Percentiles rank a stretch among this genome's conserved stretches.
phyloP scores from a whole-genome alignment of 2,888 invertebrate species.

The Mythimna loreyi region DNA sequence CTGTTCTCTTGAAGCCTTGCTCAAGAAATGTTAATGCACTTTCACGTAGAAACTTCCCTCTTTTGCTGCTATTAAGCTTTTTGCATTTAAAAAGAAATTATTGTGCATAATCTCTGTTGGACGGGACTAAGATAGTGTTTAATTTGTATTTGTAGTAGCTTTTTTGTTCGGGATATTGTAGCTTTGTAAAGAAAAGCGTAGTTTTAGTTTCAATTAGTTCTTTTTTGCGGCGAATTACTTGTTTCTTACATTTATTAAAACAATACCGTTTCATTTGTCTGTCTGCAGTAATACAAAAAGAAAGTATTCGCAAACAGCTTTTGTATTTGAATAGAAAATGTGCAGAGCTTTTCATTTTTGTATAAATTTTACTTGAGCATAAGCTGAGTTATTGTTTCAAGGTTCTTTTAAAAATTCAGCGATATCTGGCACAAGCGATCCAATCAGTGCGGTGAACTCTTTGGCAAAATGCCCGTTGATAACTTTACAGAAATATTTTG shows the following conservation, averaged over 20 bases:
- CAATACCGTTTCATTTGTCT: slow-evolving; percentile 39
- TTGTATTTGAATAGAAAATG: slow-evolving; percentile 44
- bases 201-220: slow-evolving; percentile 42
- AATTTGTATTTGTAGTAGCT: slow-evolving; percentile 56
- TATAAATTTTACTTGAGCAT: slow-evolving; percentile 22
- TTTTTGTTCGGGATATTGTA: slow-evolving; percentile 54
- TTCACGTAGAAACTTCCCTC: slow-evolving; percentile 61
- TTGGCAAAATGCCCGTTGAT: slow-evolving; percentile 40
- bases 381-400: slow-evolving; percentile 30
- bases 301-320: slow-evolving; percentile 23
- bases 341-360: slow-evolving; percentile 27
- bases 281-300: slow-evolving; percentile 35
- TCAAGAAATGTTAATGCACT: slow-evolving; percentile 74
- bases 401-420: slow-evolving; percentile 27
- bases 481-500: slow-evolving; percentile 52
- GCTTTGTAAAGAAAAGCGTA: slow-evolving; percentile 44
- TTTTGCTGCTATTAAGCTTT: slow-evolving; percentile 50
- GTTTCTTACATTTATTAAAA: slow-evolving; percentile 38
- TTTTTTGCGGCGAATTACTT: slow-evolving; percentile 26
- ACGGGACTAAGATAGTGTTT: slow-evolving; percentile 59
- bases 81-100: slow-evolving; percentile 67
- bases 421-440: slow-evolving; percentile 43
- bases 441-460: slow-evolving; percentile 51
- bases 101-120: slow-evolving; percentile 66
- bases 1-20: slow-evolving; percentile 65